Evolutionary conservation across 2,113 vertebrate genomes (phyloP), one percentile per base, ranked within the genome.

Genomic region (Pluvialis apricaria): DNA sequence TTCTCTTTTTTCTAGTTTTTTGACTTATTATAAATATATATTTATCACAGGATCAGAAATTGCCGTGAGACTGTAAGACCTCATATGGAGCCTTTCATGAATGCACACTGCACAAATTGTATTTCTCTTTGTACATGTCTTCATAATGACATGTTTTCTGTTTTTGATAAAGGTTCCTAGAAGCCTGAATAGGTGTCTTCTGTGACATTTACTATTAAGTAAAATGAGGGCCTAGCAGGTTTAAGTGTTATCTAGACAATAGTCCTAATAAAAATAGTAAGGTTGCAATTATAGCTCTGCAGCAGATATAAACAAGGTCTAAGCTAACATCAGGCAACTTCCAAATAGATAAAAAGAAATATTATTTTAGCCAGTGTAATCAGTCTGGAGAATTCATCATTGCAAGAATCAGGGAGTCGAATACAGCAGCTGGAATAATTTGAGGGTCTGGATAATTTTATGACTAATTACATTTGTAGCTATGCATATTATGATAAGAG

Each of bases 381-480:
- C 94, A 89, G 49, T 72, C 81, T 85, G 81, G 34, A 91, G 77
- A 92, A 84, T 90, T 88, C 60, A 82, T 82, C 69, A 82, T 36
- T 45, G 42, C 36, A 92, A 64, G 88, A 92, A 95, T 96, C 70
- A 85, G 49, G 57, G 73, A 91, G 49, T 78, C 0, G 0, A 85
- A 92, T 87, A 66, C 47, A 95, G 80, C 83, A 89, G 61, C 84
- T 96, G 70, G 66, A 95, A 85, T 92, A 95, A 95, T 94, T 94
- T 88, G 61, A 88, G 54, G 42, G 57, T 86, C 94, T 96, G 85
- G 93, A n/a, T 96, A 93, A 94, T 96, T 96, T 97, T 96, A 93
- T 93, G 70, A 95, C 81, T 93, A 95, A 97, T 96, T 94, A 69
- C 40, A 69, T 96, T 96, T 95, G 66, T 95, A 91, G 80, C 77